Conservation (phyloP, 2,888 invertebrate genomes). For the Himalopsyche japonica region DNA sequence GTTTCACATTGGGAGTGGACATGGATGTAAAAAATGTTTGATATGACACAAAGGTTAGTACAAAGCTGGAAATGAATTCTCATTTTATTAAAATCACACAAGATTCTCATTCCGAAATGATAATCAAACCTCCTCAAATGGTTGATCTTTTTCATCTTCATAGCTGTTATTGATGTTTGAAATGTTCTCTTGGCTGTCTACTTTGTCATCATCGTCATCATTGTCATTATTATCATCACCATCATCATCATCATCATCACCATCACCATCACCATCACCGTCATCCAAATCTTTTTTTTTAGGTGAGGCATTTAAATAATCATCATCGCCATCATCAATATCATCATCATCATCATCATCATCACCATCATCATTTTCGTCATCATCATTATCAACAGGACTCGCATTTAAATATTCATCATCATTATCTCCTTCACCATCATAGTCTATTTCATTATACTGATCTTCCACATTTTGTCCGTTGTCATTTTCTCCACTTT, state of each 20-base stretch:
- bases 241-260: constrained; percentile 46
- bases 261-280: constrained; percentile 43
- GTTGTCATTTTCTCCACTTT: constrained; percentile 44
- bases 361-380: constrained; percentile 40
- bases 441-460: constrained; percentile 44
- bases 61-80: neutral
- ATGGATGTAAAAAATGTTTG: no score
- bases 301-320: constrained; percentile 43
- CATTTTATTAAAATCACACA: neutral
- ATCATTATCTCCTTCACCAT: constrained; percentile 44
- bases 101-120: neutral
- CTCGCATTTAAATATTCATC: constrained; percentile 42
- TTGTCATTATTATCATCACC: constrained; percentile 43
- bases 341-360: constrained; percentile 49
- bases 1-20: no score
- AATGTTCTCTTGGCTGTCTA: constrained; percentile 31
- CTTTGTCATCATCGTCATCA: constrained; percentile 29
- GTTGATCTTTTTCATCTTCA: constrained; percentile 52
- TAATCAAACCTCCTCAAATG: constrained; percentile 55
- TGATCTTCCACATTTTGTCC: constrained; percentile 44
- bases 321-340: constrained; percentile 44
- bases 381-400: constrained; percentile 50
- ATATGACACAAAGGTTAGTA: neutral
- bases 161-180: constrained; percentile 24
- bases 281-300: constrained; percentile 46